phyloP scores from a whole-genome alignment of 1,140 invertebrate genomes.

The Diachasmimorpha longicaudata region DNA sequence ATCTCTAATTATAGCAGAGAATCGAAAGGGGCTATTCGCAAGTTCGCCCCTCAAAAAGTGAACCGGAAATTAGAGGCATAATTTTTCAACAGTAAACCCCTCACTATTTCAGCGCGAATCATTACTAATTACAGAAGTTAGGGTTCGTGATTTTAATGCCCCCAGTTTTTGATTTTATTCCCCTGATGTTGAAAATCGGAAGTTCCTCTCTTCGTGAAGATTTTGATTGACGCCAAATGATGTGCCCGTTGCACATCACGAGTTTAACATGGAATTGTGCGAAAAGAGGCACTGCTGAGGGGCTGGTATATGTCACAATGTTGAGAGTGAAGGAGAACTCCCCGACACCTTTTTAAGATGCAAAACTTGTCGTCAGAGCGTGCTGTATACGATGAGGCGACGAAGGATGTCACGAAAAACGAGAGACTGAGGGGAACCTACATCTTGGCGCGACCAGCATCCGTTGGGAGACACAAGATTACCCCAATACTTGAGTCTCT shows the following conservation, averaged over 20 bases:
- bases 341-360: slow-evolving; percentile 60
- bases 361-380: slow-evolving; percentile 53
- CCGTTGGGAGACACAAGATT: not conserved
- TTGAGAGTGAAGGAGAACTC: slow-evolving; percentile 35
- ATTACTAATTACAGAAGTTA: not conserved
- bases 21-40: too few species aligned
- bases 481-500: not conserved
- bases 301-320: not conserved
- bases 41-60: too few species aligned
- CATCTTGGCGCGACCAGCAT: not conserved
- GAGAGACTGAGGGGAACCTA: slow-evolving; percentile 24
- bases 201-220: too few species aligned
- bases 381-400: slow-evolving; percentile 6
- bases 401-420: slow-evolving; percentile 13
- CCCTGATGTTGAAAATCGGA: too few species aligned
- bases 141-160: too few species aligned
- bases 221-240: not conserved
- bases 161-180: too few species aligned
- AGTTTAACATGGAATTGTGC: not conserved
- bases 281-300: not conserved
- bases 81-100: too few species aligned
- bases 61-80: too few species aligned
- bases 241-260: not conserved
- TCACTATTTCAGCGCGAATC: too few species aligned
- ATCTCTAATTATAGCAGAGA: not conserved